Base-by-base conservation (phyloP, 2,888 invertebrate species). In the Unio delphinus region DNA sequence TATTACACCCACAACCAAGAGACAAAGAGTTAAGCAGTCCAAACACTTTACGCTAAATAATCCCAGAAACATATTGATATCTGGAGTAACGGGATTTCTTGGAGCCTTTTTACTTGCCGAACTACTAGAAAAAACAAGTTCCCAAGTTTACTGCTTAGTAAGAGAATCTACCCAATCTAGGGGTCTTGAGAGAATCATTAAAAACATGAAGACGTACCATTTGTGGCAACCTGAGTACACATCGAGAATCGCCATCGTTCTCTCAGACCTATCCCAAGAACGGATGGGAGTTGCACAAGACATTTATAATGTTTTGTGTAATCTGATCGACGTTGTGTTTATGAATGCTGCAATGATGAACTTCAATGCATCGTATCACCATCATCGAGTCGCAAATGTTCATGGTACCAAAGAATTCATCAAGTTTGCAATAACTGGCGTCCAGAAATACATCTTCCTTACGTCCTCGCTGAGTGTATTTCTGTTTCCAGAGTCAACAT, bases 291-390 rank as follows among this genome's bases (percentile, higher is more conserved):
- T 81, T 28, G 78, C 80, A 17, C 77, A 79, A 18, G 80, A 80
- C 56, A 79, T 80, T n/a, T 81, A 81, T 70, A 74, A 71, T 28
- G 72, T 76, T 6, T 65, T 83, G 3, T 79, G 78, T 28, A 74
- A 76, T 58, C 70, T 73, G 8, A 72, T 83, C 8, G 83, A 83
- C 62, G 78, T 76, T 15, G 73, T 83, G 1, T 81, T 81, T 61
- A 80, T 81, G 78, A 83, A 83, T 69, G 83, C 81, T 17, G 83
- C 83, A 3, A 74, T 73, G 68, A 81, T 83, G 80, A 81, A 83
- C 67, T 83, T 83, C 73, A 83, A 83, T 60, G 78, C 76, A 60
- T 58, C 72, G 8, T 83, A 83, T 62, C 73, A 77, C 62, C 81
- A 80, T 57, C 83, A 83, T 67, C 69, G 79, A 61, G 60, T 68